A percentile compares a stretch with the other conserved stretches of the same genome.
These are phyloP conservation scores for Heliocidaris tuberculata DNA, from an alignment of 35 echinoderm and acorn worm species.

Conservation along the genomic window DNA sequence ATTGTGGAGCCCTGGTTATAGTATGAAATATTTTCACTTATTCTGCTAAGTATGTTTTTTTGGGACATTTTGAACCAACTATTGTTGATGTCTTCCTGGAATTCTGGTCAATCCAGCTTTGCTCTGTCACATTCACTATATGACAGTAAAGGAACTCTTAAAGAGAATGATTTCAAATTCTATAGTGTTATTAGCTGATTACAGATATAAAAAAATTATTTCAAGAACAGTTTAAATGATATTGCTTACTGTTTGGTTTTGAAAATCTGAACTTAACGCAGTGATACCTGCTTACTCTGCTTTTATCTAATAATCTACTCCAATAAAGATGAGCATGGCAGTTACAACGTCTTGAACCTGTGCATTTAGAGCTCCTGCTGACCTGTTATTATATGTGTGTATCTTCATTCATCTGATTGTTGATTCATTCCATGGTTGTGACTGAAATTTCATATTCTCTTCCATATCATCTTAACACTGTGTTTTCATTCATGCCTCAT, in stretches of 20 bases:
- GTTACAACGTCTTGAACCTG: neutral
- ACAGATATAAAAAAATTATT: neutral
- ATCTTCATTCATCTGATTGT: neutral
- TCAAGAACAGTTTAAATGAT: neutral
- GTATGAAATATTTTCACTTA: too few species aligned
- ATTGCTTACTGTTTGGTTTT: neutral
- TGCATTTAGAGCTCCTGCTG: neutral
- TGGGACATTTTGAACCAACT: too few species aligned
- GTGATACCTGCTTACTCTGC: neutral
- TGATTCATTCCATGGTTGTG: neutral
- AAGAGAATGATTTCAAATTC: too few species aligned
- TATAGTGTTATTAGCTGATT: neutral
- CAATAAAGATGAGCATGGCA: neutral
- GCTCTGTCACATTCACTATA: too few species aligned
- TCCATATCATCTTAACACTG: neutral
- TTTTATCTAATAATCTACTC: neutral
- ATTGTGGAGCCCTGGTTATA: too few species aligned
- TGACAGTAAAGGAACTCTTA: too few species aligned
- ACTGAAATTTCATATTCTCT: neutral
- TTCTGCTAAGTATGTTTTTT: too few species aligned
- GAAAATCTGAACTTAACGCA: neutral
- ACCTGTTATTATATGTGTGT: neutral
- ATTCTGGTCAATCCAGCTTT: too few species aligned
- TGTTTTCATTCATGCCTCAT: neutral
- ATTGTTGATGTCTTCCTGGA: too few species aligned